Evolutionary conservation across 2,113 vertebrate species (phyloP).

Genomic region (Pteruthius melanotis): DNA sequence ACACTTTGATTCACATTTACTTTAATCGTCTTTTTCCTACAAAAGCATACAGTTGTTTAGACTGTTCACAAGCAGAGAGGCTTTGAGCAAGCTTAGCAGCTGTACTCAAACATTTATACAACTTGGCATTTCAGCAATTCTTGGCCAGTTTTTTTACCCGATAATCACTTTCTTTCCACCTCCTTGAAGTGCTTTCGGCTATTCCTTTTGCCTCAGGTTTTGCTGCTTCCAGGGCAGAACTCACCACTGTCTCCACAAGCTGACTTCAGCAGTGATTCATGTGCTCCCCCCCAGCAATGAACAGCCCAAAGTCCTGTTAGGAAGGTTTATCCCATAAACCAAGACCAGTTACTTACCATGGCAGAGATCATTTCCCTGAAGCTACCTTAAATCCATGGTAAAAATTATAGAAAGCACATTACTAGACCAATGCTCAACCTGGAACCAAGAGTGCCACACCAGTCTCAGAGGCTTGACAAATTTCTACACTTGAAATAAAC

Average conservation of each 20-base stretch:
- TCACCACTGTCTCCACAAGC: neutral
- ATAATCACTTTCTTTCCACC: neutral
- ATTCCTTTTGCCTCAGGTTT: neutral
- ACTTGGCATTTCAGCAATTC: neutral
- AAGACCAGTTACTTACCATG: neutral
- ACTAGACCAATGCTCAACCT: neutral
- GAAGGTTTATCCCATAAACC: neutral
- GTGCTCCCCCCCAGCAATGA: neutral
- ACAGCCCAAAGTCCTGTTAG: neutral
- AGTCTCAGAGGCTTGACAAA: neutral
- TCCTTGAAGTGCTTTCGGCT: neutral
- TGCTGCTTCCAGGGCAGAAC: neutral
- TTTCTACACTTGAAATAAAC: neutral
- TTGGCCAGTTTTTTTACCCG: neutral
- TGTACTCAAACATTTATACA: neutral
- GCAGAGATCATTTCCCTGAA: neutral
- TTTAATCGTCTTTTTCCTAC: neutral
- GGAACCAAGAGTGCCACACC: neutral
- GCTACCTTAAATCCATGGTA: neutral
- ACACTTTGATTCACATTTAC: neutral
- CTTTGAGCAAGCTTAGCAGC: neutral
- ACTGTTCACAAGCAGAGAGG: neutral
- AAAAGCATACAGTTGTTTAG: neutral
- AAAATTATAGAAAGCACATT: neutral
- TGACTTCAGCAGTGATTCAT: neutral